phyloP scores from a whole-genome alignment of 2,888 invertebrate genomes.

The Tetramorium bicarinatum region DNA sequence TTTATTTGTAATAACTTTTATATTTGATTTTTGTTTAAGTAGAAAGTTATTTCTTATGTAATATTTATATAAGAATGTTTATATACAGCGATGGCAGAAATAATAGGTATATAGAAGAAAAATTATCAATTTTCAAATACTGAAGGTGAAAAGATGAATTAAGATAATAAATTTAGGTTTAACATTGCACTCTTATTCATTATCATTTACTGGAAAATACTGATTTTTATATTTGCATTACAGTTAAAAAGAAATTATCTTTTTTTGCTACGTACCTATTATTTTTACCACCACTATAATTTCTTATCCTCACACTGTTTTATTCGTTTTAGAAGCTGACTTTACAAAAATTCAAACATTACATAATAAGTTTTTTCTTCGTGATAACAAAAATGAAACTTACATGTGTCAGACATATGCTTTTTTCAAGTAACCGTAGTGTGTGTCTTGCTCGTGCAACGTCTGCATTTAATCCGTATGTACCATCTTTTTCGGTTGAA shows the following conservation, averaged over 20 bases:
- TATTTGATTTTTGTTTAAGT: not conserved
- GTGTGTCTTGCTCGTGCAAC: constrained; percentile 14
- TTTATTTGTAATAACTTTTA: not conserved
- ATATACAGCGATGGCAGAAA: too few species aligned
- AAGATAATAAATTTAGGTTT: too few species aligned
- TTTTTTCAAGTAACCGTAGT: not conserved
- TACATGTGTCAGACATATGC: not conserved
- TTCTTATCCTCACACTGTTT: not conserved
- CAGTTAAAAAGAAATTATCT: too few species aligned
- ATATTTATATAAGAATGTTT: not conserved
- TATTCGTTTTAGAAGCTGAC: not conserved
- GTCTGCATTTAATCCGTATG: constrained; percentile 27
- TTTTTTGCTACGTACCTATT: too few species aligned
- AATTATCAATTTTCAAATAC: too few species aligned
- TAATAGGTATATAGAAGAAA: too few species aligned
- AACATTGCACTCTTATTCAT: too few species aligned
- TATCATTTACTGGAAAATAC: too few species aligned
- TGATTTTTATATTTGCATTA: too few species aligned
- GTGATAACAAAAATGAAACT: constrained; percentile 11
- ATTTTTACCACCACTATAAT: not conserved
- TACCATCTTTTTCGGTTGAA: not conserved
- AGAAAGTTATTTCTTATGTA: not conserved
- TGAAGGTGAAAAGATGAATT: too few species aligned
- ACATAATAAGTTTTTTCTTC: not conserved
- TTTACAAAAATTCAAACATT: constrained; percentile 4